Conservation (phyloP, 2,797 vertebrate genomes). For the Danio kyathit region DNA sequence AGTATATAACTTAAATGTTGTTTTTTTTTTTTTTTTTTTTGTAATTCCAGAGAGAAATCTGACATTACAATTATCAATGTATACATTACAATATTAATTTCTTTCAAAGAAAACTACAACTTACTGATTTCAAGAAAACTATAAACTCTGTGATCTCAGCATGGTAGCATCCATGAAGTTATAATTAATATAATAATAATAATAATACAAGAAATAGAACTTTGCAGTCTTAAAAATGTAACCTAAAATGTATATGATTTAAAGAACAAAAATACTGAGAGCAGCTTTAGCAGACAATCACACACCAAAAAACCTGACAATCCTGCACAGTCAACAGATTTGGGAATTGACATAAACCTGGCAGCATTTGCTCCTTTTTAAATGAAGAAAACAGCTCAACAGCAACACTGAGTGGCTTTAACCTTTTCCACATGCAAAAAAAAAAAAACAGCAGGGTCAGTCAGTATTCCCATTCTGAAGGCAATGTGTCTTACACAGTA, state of each 20-base stretch:
- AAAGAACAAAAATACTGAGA: conserved; percentile 38
- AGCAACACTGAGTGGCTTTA: conserved; percentile 45
- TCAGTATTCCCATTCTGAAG: conserved; percentile 45
- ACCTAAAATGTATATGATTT: background rate
- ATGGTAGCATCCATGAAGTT: background rate
- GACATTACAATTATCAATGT: too few species aligned
- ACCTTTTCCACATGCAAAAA: conserved; percentile 47
- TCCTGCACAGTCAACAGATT: conserved; percentile 1
- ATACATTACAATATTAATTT: background rate
- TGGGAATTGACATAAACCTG: conserved; percentile 22
- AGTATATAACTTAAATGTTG: too few species aligned
- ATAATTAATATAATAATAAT: too few species aligned
- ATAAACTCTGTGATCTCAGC: background rate
- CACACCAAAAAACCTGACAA: conserved; percentile 27
- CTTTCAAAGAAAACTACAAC: background rate
- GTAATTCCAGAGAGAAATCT: too few species aligned
- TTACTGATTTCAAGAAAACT: background rate
- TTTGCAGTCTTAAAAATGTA: background rate
- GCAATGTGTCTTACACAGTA: conserved; percentile 39
- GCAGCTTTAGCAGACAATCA: conserved; percentile 25
- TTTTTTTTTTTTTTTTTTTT: too few species aligned
- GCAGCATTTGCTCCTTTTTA: background rate
- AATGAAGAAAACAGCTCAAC: conserved; percentile 44
- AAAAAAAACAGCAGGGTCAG: conserved; percentile 6
- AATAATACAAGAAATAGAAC: background rate